Evolutionary conservation across 2,888 invertebrate genomes (phyloP).

Genomic region (Leistus spinibarbis): DNA sequence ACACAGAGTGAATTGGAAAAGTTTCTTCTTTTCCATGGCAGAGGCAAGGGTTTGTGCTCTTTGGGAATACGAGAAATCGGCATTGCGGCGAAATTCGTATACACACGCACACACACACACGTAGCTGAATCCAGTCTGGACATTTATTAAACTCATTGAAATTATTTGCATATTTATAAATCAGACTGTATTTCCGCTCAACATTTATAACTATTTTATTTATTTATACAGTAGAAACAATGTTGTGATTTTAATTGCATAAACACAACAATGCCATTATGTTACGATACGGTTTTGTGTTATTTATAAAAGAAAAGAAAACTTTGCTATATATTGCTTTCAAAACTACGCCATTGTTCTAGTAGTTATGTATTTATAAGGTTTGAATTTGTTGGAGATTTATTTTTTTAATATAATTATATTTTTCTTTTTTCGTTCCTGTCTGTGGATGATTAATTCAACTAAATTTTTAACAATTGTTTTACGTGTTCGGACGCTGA

Average conservation of each 20-base stretch:
- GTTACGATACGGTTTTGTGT: not conserved
- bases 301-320: not conserved
- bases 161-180: not conserved
- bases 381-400: too few relatives aligned
- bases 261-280: not conserved
- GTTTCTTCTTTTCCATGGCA: constrained; percentile 18
- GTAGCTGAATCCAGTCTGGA: not conserved
- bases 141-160: not conserved
- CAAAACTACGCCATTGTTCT: too few relatives aligned
- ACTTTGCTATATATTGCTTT: too few relatives aligned
- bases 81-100: too few relatives aligned
- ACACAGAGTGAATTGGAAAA: constrained; percentile 35
- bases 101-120: not conserved
- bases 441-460: too few relatives aligned
- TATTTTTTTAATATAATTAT: too few relatives aligned
- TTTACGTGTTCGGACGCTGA: too few relatives aligned
- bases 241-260: not conserved
- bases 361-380: too few relatives aligned
- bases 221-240: not conserved
- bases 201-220: not conserved
- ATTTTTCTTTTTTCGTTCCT: too few relatives aligned
- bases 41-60: not conserved
- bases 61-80: not conserved
- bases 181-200: too few relatives aligned
- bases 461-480: too few relatives aligned